Conservation (phyloP, 1,140 invertebrate species). For the Zelostemma sp. region DNA sequence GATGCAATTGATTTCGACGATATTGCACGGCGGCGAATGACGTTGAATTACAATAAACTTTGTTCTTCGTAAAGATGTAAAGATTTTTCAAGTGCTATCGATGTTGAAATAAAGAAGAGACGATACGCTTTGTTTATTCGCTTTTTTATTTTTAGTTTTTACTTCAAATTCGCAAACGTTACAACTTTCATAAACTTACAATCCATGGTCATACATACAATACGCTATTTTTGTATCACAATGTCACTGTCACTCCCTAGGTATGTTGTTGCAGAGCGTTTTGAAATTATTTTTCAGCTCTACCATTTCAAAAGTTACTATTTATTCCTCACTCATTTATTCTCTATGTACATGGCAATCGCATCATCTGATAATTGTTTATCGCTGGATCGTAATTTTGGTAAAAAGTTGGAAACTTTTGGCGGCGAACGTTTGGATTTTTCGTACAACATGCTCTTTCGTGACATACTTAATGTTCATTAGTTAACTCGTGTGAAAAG, state of each 20-base stretch:
- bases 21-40: no score
- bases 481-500: no score
- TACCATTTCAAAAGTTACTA: constrained; percentile 22
- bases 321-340: constrained; percentile 24
- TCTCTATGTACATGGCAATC: constrained; percentile 9
- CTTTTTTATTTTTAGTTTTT: constrained; percentile 45
- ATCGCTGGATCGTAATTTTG: no score
- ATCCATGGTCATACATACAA: constrained; percentile 57
- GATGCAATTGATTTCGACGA: no score
- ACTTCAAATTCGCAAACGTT: constrained; percentile 66
- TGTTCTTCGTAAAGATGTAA: neutral
- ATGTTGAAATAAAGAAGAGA: no score
- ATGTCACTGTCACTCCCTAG: constrained; percentile 47
- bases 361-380: no score
- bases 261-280: constrained; percentile 38
- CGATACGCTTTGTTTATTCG: no score
- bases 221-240: constrained; percentile 53
- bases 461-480: no score
- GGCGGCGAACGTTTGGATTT: no score
- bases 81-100: no score
- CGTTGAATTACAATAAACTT: constrained; percentile 12
- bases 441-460: no score
- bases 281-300: constrained; percentile 32
- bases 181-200: constrained; percentile 61
- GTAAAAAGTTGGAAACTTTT: no score